Base-by-base conservation (phyloP, 2,888 invertebrate species). In the Morpho helenor region DNA sequence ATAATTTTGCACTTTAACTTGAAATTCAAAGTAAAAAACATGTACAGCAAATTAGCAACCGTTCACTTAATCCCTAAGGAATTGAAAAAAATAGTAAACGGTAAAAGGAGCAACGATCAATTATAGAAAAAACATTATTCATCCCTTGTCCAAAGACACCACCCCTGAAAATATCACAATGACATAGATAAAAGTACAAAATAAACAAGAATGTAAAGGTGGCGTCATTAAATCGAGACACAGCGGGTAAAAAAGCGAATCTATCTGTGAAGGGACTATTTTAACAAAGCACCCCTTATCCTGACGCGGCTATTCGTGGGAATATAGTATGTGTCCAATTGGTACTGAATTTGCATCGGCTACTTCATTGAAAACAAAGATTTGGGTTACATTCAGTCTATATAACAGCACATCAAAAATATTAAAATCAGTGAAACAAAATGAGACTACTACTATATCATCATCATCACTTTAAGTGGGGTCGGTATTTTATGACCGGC, bases 151-250 rank as follows among this genome's bases (percentile, higher is more conserved):
- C 77, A 87, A 85, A 84, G 80, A 79, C 73, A 79, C 82, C 82
- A 79, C 86, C 85, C 85, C 71, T 75, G 69, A 68, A 68, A 61
- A 66, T 46, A 43, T 63, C 57, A 85, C 82, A 87, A 83, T 76
- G 78, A 73, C 73, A 77, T 76, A 80, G 82, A 87, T 82, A 86
- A 84, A 79, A 75, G 78, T 73, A 75, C 76, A 82, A 80, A 81
- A 83, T 87, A 88, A 89, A 88, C 84, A 87, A 64, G 58, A 56
- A 76, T 79, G 75, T 72, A 69, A 77, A 74, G 76, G 74, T 67
- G 69, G 67, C 70, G 73, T 87, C 85, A 84, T 88, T 86, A 87
- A 82, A 86, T 69, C 75, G 83, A 86, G 78, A 82, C 79, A 66
- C 56, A 58, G 52, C 51, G 55, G 57, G 58, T 66, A 66, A 64